phyloP scores from a whole-genome alignment of 2,113 vertebrate species.

The Thermophis baileyi region DNA sequence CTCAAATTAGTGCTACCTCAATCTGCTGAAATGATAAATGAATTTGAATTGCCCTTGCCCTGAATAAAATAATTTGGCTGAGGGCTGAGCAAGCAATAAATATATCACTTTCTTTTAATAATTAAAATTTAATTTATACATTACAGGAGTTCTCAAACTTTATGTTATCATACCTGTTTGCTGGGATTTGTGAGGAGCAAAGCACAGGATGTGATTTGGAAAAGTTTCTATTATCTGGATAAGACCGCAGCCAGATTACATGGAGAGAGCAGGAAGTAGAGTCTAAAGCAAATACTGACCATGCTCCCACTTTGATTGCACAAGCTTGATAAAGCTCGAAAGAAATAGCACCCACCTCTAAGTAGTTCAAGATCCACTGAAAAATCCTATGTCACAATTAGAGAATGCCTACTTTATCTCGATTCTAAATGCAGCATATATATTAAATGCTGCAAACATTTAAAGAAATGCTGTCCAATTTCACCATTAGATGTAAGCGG shows the following conservation, averaged over 20 bases:
- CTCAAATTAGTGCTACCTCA: background rate
- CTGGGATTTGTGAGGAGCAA: background rate
- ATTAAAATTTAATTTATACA: background rate
- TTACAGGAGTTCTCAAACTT: background rate
- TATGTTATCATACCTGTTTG: background rate
- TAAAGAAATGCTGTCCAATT: background rate
- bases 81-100: background rate
- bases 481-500: background rate
- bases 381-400: background rate
- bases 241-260: too few species aligned
- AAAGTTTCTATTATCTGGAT: too few species aligned
- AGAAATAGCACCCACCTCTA: background rate
- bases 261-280: background rate
- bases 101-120: background rate
- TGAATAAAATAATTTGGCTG: background rate
- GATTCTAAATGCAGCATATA: background rate
- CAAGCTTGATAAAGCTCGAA: background rate
- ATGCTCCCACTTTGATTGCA: background rate
- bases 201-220: too few species aligned
- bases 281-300: background rate
- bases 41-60: background rate
- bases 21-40: background rate
- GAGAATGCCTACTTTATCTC: background rate
- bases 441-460: background rate
- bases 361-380: background rate